Evolutionary conservation across 2,113 vertebrate species (phyloP).

Genomic region (Corythaeola cristata): DNA sequence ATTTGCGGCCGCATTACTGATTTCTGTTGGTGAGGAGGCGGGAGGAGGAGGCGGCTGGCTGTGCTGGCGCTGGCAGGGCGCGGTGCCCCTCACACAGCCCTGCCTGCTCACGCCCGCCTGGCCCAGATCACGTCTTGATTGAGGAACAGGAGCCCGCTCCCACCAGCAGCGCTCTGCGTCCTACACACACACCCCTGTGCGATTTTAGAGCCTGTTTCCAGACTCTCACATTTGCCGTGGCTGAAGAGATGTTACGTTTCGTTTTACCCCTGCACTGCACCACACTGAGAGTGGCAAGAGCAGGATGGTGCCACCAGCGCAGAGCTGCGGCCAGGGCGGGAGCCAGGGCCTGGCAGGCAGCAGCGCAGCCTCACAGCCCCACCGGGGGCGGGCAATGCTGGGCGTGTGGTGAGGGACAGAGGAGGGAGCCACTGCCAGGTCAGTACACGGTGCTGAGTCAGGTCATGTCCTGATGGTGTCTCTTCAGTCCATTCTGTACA

Average conservation of each 20-base stretch:
- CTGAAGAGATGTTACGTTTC: neutral
- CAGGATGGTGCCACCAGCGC: rapidly evolving
- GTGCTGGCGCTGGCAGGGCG: no score
- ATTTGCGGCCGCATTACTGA: no score
- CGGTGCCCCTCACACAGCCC: no score
- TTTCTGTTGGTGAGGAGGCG: rapidly evolving
- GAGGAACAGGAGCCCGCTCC: neutral
- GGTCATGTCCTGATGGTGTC: rapidly evolving
- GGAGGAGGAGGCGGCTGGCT: no score
- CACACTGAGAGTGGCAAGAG: rapidly evolving
- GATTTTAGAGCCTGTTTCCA: neutral
- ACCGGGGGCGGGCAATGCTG: no score
- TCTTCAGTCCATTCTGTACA: neutral
- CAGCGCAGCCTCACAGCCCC: rapidly evolving
- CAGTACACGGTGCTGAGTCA: no score
- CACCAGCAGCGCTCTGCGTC: no score
- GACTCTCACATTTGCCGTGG: rapidly evolving
- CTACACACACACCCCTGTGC: rapidly evolving
- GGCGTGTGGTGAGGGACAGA: rapidly evolving
- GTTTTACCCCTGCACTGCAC: rapidly evolving
- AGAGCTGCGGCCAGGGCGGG: rapidly evolving
- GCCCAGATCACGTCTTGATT: rapidly evolving
- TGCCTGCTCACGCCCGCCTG: neutral
- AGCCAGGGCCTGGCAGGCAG: neutral
- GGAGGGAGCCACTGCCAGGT: no score